Evolutionary conservation across 2,797 vertebrate species (phyloP), one percentile per base, ranked within the genome.

Genomic region (Microctenopoma steveboyesi): DNA sequence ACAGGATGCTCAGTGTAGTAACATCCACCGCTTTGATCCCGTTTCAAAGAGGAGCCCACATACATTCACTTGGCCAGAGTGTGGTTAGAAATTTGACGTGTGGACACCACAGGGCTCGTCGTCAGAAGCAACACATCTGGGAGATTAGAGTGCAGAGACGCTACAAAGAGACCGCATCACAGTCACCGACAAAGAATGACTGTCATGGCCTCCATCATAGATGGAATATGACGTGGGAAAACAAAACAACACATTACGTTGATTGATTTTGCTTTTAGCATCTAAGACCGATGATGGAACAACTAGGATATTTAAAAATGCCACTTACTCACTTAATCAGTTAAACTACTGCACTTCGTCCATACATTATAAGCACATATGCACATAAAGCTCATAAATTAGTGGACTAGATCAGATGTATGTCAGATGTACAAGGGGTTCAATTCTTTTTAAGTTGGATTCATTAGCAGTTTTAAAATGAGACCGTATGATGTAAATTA

Each of bases 101-200:
- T 76, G 85, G 86, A 86, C 78, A 78, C 88, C 56, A 35, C 63
- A 62, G 86, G 80, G 76, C 78, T 78, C 84, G 86, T 90, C 81
- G 72, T 78, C 65, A 81, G 70, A 76, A 88, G 73, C 77, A 81
- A 78, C 81, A 88, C 79, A 84, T 89, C 91, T 88, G 82, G 86
- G 84, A 89, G 81, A 87, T 84, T 75, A 86, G 60, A 86, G 83
- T 33, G 61, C 74, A 63, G 66, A 81, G 80, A 81, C 64, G 68
- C 78, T 78, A 88, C 84, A 91, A 87, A 91, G 78, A 81, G 74
- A 79, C 88, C 90, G 79, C 86, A 88, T 61, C 47, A 60, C 60
- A 5, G 60, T 86, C 64, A 78, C 50, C 79, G 80, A 78, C 76
- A 69, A 76, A 71, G 79, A 86, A 82, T 52, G 64, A 61, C 78